Conservation (phyloP, 2,888 invertebrate genomes). For the Gibbula magus region DNA sequence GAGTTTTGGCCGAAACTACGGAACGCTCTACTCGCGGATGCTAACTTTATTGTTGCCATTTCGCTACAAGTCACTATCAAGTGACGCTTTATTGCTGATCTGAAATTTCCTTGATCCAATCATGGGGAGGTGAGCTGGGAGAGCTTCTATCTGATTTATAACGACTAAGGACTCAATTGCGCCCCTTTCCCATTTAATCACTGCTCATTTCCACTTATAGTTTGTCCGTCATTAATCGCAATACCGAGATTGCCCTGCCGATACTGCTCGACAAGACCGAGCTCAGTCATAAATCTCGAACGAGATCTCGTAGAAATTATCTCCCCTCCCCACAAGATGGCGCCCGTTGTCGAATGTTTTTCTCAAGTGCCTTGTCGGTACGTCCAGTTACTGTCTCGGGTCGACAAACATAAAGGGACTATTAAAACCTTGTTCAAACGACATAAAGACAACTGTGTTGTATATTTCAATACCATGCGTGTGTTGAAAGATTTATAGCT, state of each 20-base stretch:
- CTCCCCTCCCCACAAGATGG: constrained; percentile 5
- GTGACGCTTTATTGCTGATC: constrained; percentile 17
- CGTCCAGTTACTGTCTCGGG: neutral
- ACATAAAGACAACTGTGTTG: neutral
- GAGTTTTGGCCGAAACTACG: no score
- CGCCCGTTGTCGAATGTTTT: neutral
- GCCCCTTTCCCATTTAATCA: constrained; percentile 9
- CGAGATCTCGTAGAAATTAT: neutral
- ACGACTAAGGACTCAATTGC: neutral
- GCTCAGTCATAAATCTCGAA: neutral
- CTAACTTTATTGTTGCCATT: constrained; percentile 2
- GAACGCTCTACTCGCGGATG: neutral
- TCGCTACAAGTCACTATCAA: neutral
- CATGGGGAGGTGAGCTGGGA: neutral
- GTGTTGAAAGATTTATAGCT: neutral
- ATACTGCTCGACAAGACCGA: neutral
- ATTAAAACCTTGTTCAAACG: constrained; percentile 13
- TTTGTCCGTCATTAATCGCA: neutral
- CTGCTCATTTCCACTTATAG: constrained; percentile 13
- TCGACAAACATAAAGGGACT: neutral
- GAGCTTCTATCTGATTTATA: constrained; percentile 18
- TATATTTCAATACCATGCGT: neutral
- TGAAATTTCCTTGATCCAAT: constrained; percentile 7
- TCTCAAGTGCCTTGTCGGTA: neutral
- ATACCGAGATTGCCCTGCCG: neutral